Base-by-base conservation (phyloP, 2,113 vertebrate species). In the Indicator maculatus region DNA sequence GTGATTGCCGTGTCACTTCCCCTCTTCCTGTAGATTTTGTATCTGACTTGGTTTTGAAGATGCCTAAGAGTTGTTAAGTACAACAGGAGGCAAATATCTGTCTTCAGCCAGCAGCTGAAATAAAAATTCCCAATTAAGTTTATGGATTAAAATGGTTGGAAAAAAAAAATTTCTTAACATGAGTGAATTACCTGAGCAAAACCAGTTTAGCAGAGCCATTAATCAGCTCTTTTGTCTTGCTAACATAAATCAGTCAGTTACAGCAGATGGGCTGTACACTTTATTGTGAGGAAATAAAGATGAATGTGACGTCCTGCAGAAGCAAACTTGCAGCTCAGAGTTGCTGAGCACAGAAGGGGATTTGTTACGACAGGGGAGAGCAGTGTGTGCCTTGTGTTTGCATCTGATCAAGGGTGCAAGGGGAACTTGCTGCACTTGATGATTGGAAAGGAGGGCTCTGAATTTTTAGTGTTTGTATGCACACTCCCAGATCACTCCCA, bases 221-320 rank as follows among this genome's bases (percentile, higher is more conserved):
- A 95, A 96, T 97, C 83, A 96, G 71, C 38, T 80, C 69, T 90
- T 83, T 95, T 95, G 50, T 77, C 89, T 71, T 95, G 82, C 88
- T 91, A 94, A 82, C 69, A 63, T 67, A 90, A 83, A 85, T 64
- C 89, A 83, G n/a, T 94, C 92, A 95, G 53, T 93, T 94, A 86
- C 73, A 93, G 55, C 93, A 93, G 74, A 83, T 96, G 90, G 83
- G 58, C 39, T 93, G 45, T 86, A 72, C 31, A 53, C 94, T 93
- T 97, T 92, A 92, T 95, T 97, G 86, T 73, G 92, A 79, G 75
- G 90, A 96, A 95, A 96, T 92, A 88, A 94, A 95, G 93, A 95
- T 96, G 83, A 91, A 88, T 96, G 72, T 95, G 95, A 47, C 69
- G 60, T 50, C 14, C 72, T 88, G 58, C 64, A 95, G 87, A 83